Evolutionary conservation across 2,888 invertebrate species (phyloP).

Genomic region (Argyresthia goedartella): DNA sequence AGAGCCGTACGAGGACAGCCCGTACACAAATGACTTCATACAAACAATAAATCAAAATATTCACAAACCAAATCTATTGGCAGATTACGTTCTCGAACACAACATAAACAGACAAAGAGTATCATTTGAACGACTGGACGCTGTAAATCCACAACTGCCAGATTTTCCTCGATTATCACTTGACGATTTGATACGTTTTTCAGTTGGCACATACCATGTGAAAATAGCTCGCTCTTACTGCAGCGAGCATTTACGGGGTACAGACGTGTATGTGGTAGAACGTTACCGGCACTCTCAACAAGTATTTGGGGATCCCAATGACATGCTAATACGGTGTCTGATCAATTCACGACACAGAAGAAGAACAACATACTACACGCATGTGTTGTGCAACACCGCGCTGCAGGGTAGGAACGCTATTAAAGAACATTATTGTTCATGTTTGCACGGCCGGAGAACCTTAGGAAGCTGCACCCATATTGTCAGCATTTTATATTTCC

Average conservation of each 20-base stretch:
- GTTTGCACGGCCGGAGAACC: slow-evolving; percentile 8
- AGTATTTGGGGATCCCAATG: background rate
- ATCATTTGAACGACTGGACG: slow-evolving; percentile 7
- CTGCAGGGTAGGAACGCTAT: slow-evolving; percentile 4
- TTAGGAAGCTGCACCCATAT: slow-evolving; percentile 9
- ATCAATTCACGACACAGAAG: slow-evolving; percentile 7
- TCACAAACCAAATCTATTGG: slow-evolving; percentile 8
- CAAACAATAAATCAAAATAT: slow-evolving; percentile 5
- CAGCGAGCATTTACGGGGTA: slow-evolving; percentile 10
- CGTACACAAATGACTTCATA: slow-evolving; percentile 10
- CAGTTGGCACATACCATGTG: slow-evolving; percentile 13
- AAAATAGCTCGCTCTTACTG: slow-evolving; percentile 12
- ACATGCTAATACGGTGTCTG: slow-evolving; percentile 4
- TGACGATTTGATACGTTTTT: slow-evolving; percentile 8
- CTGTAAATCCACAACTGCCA: background rate
- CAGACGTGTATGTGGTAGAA: slow-evolving; percentile 4
- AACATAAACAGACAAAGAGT: slow-evolving; percentile 12
- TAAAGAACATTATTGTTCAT: slow-evolving; percentile 6
- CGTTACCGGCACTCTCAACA: background rate
- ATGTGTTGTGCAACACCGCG: slow-evolving; percentile 4
- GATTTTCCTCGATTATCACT: slow-evolving; percentile 4
- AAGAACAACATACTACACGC: slow-evolving; percentile 7
- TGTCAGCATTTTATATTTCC: slow-evolving; percentile 5
- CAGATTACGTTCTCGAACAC: slow-evolving; percentile 7
- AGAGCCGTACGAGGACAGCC: background rate